Conservation (phyloP, 2,888 invertebrate species). For the Cantharis rufa region DNA sequence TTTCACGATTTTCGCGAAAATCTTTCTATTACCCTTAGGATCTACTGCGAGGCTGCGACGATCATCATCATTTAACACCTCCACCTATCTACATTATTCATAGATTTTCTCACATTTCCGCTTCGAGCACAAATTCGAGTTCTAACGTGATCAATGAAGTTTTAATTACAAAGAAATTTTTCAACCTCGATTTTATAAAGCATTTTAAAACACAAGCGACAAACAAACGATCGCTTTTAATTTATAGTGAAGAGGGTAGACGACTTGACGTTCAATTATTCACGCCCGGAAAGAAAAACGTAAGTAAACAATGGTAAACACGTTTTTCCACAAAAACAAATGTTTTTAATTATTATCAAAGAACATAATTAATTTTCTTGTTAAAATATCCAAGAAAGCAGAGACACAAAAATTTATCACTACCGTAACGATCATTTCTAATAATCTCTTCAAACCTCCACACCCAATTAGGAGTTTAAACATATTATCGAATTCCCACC, state of each 20-base stretch:
- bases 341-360: neutral
- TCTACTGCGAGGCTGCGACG: slow-evolving; percentile 1
- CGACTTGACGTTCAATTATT: neutral
- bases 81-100: slow-evolving; percentile 14
- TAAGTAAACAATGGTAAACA: neutral
- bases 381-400: neutral
- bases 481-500: no score
- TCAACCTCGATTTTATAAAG: neutral
- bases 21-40: slow-evolving; percentile 6
- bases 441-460: no score
- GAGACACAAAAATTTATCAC: neutral
- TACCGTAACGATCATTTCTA: neutral
- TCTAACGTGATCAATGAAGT: slow-evolving; percentile 3
- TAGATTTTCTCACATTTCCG: slow-evolving; percentile 10
- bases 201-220: neutral
- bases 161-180: slow-evolving; percentile 12
- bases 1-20: slow-evolving; percentile 1
- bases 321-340: neutral
- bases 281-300: neutral
- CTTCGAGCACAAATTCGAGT: neutral
- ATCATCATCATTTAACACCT: slow-evolving; percentile 13
- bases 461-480: no score
- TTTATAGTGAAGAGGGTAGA: neutral
- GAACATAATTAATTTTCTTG: neutral
- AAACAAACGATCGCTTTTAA: slow-evolving; percentile 1